These are phyloP conservation scores for Salticus scenicus DNA, from an alignment of 2,888 invertebrate genomes.

Conservation along the genomic window DNA sequence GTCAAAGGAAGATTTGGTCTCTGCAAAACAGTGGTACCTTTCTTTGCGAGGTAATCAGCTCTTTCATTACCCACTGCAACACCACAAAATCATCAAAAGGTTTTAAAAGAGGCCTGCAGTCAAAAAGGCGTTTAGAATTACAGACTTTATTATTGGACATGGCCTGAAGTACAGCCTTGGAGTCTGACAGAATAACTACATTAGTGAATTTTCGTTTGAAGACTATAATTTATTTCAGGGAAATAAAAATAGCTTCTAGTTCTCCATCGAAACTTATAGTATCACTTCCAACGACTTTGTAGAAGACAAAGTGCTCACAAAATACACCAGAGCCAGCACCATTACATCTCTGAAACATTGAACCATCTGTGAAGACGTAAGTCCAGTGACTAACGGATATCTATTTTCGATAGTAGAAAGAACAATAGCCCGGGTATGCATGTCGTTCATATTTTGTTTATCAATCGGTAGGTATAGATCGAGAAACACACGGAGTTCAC, in stretches of 20 bases:
- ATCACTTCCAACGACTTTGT: not conserved
- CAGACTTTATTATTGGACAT: not conserved
- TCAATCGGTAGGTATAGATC: not conserved
- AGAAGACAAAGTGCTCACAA: not conserved
- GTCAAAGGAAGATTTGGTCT: not conserved
- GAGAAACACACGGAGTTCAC: not conserved
- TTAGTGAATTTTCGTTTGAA: not conserved
- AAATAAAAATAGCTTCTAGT: not conserved
- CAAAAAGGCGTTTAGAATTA: not conserved
- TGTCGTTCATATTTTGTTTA: not conserved
- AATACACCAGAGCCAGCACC: not conserved
- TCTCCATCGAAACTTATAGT: not conserved
- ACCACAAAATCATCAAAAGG: not conserved
- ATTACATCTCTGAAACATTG: not conserved
- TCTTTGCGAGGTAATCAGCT: conserved; percentile 1
- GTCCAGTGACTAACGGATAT: not conserved
- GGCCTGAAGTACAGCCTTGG: too few relatives aligned
- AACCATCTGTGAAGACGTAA: not conserved
- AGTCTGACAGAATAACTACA: not conserved
- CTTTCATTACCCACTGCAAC: not conserved
- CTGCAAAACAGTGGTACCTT: not conserved
- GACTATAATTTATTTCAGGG: too few relatives aligned
- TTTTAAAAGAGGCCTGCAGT: not conserved
- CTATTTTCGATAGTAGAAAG: not conserved
- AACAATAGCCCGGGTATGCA: not conserved